These are phyloP conservation scores for Brachylomia viminalis DNA, from an alignment of 2,888 invertebrate species.

Conservation along the genomic window DNA sequence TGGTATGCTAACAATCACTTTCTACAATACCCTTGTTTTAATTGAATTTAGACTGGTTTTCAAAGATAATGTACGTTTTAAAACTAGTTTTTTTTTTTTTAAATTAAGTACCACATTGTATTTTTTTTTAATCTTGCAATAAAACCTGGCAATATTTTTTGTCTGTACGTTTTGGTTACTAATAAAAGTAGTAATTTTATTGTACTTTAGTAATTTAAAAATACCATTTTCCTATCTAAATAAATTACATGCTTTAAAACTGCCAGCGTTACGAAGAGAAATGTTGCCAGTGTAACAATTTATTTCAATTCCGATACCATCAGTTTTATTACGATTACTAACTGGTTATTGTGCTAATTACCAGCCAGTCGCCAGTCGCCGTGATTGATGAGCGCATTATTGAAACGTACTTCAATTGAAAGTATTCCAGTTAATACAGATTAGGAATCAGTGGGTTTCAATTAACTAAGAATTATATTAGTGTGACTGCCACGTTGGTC, in stretches of 20 bases:
- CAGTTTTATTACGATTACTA: slow-evolving; percentile 36
- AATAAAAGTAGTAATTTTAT: no score
- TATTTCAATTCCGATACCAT: slow-evolving; percentile 56
- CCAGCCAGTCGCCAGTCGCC: slow-evolving; percentile 1
- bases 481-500: not conserved
- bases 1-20: slow-evolving; percentile 49
- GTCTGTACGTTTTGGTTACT: not conserved
- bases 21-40: slow-evolving; percentile 44
- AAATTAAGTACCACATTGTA: not conserved
- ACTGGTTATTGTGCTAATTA: slow-evolving; percentile 63
- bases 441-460: slow-evolving; percentile 5
- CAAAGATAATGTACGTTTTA: not conserved
- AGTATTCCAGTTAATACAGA: slow-evolving; percentile 38
- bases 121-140: not conserved
- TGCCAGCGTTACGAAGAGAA: slow-evolving; percentile 34
- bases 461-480: not conserved
- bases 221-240: not conserved
- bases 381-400: slow-evolving; percentile 58
- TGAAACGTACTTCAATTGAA: slow-evolving; percentile 39
- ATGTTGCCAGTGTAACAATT: slow-evolving; percentile 34
- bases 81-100: not conserved
- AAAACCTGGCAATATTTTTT: not conserved
- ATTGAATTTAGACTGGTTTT: slow-evolving; percentile 36
- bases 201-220: not conserved
- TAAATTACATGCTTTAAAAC: not conserved